Conservation (phyloP, 2,888 invertebrate species). For the Leptinotarsa rubiginosa region DNA sequence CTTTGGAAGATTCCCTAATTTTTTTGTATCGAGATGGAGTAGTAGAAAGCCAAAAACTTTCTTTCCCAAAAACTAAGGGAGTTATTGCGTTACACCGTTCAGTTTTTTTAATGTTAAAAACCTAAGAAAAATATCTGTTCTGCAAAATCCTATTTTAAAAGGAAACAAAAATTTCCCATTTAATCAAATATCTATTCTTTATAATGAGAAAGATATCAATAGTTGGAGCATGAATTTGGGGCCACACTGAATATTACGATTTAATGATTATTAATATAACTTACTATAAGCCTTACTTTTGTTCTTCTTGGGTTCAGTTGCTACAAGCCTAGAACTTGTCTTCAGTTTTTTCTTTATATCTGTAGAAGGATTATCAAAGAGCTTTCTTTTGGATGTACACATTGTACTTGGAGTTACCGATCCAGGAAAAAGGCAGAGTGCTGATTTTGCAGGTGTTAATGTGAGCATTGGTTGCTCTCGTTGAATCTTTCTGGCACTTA, state of each 20-base stretch:
- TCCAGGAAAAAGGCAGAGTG: slow-evolving; percentile 45
- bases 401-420: slow-evolving; percentile 34
- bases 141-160: too few relatives aligned
- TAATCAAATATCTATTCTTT: too few relatives aligned
- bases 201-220: too few relatives aligned
- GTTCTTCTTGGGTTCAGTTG: slow-evolving; percentile 25
- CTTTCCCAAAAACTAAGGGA: too few relatives aligned
- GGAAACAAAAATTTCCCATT: too few relatives aligned
- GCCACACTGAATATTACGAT: not conserved
- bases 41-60: too few relatives aligned
- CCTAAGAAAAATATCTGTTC: too few relatives aligned
- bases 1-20: too few relatives aligned
- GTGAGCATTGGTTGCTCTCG: slow-evolving; percentile 48
- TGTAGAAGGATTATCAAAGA: slow-evolving; percentile 37
- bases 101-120: too few relatives aligned
- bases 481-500: slow-evolving; percentile 69
- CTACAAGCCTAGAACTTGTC: not conserved
- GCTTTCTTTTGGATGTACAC: slow-evolving; percentile 41
- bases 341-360: slow-evolving; percentile 37
- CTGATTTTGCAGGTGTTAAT: slow-evolving; percentile 45
- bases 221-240: not conserved
- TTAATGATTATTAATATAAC: not conserved
- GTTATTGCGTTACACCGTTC: too few relatives aligned
- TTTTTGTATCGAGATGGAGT: too few relatives aligned
- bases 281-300: slow-evolving; percentile 20